A percentile compares a stretch with the other conserved stretches of the same genome.
phyloP scores from a whole-genome alignment of 1,140 invertebrate species.

The Lordiphosa clarofinis region DNA sequence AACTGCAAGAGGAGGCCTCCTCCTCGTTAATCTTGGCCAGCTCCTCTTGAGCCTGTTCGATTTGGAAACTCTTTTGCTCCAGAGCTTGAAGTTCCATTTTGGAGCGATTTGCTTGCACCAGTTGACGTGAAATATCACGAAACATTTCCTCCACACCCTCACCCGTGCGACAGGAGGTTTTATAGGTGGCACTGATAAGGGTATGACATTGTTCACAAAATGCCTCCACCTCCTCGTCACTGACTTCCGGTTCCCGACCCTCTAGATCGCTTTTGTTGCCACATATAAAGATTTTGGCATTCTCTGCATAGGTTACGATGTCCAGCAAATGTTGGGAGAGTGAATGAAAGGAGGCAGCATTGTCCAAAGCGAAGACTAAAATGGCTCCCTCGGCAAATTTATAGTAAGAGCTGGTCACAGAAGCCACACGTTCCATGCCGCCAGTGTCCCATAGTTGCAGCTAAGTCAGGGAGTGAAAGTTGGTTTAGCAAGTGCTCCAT shows the following conservation, averaged over 20 bases:
- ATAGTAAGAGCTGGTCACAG: slow-evolving; percentile 95
- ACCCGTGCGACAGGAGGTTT: slow-evolving; percentile 94
- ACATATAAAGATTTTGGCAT: slow-evolving; percentile 95
- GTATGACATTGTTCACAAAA: slow-evolving; percentile 97
- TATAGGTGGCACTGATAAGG: slow-evolving; percentile 92
- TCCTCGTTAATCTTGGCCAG: slow-evolving; percentile 79
- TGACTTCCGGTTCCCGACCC: slow-evolving; percentile 85
- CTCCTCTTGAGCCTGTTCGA: slow-evolving; percentile 82
- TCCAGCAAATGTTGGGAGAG: slow-evolving; percentile 94
- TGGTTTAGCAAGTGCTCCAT: neutral
- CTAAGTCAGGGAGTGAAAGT: slow-evolving; percentile 80
- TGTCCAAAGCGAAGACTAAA: slow-evolving; percentile 93
- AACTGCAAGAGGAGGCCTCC: slow-evolving; percentile 83
- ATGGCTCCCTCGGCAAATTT: slow-evolving; percentile 96
- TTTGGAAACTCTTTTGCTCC: slow-evolving; percentile 89
- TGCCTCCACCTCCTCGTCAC: slow-evolving; percentile 92
- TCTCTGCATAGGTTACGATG: slow-evolving; percentile 94
- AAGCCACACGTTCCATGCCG: slow-evolving; percentile 95
- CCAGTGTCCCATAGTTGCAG: slow-evolving; percentile 96
- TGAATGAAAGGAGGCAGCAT: slow-evolving; percentile 94
- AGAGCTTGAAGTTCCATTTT: slow-evolving; percentile 89
- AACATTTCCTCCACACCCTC: slow-evolving; percentile 95
- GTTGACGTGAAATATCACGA: slow-evolving; percentile 89
- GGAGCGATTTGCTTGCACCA: slow-evolving; percentile 89
- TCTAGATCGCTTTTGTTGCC: slow-evolving; percentile 93